A percentile compares a stretch with the other conserved stretches of the same genome.
Conservation (phyloP, 2,797 vertebrate genomes). For the Dicrostonyx torquatus region DNA sequence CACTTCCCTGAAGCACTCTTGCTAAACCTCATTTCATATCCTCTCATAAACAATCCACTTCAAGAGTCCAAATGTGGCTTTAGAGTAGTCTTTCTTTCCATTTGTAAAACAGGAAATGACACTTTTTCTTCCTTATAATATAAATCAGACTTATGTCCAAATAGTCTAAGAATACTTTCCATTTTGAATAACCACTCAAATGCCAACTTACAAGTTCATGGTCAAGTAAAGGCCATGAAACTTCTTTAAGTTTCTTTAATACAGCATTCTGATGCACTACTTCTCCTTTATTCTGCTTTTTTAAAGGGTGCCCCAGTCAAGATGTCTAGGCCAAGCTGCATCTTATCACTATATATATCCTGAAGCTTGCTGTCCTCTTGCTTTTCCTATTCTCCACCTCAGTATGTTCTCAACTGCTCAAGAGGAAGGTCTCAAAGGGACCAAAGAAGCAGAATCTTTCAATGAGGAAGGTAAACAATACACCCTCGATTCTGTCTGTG, state of each 20-base stretch:
- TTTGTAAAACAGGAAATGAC: background rate
- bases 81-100: background rate
- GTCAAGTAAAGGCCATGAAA: background rate
- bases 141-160: background rate
- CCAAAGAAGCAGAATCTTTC: background rate
- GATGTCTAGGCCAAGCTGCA: background rate
- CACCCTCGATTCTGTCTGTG: background rate
- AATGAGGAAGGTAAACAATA: background rate
- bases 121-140: background rate
- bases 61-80: background rate
- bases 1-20: background rate
- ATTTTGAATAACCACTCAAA: background rate
- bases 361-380: background rate
- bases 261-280: background rate
- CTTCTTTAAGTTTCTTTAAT: background rate
- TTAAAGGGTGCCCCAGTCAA: background rate
- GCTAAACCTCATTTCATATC: background rate
- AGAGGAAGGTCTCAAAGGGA: background rate
- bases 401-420: background rate
- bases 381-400: background rate
- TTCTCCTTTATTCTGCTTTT: background rate
- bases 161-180: background rate
- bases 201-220: background rate
- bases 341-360: too few relatives aligned
- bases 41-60: background rate